phyloP scores from a whole-genome alignment of 2,888 invertebrate genomes.

The Stenoptilia bipunctidactyla region DNA sequence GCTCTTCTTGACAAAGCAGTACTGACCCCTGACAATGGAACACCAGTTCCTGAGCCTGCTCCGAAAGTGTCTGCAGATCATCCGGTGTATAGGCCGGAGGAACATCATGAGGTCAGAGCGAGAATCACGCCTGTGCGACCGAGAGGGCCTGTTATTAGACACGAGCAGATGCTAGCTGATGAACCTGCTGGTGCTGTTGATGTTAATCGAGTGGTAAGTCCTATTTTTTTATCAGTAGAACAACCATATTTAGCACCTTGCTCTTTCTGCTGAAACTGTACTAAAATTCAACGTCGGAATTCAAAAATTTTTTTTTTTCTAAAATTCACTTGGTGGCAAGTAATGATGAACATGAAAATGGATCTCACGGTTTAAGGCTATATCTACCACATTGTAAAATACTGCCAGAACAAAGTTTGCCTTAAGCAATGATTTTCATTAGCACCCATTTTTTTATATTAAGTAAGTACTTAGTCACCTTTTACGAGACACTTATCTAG shows the following conservation, averaged over 20 bases:
- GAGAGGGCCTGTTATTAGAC: conserved; percentile 34
- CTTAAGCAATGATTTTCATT: background rate
- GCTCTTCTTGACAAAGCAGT: conserved; percentile 23
- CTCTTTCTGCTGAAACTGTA: too few species aligned
- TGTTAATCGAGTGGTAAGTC: conserved; percentile 48
- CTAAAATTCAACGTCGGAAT: too few species aligned
- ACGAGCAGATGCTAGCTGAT: conserved; percentile 52
- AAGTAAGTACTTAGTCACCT: too few species aligned
- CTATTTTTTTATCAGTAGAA: background rate
- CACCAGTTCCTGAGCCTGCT: conserved; percentile 25
- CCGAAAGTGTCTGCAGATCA: conserved; percentile 21
- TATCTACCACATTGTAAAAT: too few species aligned
- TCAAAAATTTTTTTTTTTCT: too few species aligned
- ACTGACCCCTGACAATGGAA: conserved; percentile 27
- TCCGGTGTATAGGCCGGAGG: conserved; percentile 43
- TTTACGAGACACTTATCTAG: too few species aligned
- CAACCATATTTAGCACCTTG: background rate
- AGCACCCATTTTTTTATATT: background rate
- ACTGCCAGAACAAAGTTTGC: too few species aligned
- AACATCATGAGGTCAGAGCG: conserved; percentile 33
- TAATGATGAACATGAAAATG: too few species aligned
- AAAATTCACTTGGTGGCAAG: too few species aligned
- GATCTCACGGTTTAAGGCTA: too few species aligned
- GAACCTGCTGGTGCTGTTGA: conserved; percentile 33
- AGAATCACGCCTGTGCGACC: conserved; percentile 41